Evolutionary conservation across 2,888 invertebrate genomes (phyloP), one percentile per base, ranked within the genome.

Genomic region (Cataglyphis altisquamis): DNA sequence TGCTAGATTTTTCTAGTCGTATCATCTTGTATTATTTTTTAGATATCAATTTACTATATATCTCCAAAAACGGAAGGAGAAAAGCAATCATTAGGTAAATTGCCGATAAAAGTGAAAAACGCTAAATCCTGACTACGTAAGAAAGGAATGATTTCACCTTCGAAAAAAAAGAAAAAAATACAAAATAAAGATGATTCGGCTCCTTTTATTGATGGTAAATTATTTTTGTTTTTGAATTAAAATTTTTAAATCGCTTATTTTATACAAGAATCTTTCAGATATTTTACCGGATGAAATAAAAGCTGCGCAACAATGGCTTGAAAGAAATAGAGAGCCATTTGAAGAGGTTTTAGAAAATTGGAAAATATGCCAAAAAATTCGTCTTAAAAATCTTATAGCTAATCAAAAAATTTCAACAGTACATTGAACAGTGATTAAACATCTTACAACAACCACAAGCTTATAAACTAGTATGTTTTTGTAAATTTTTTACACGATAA

Each of bases 281-380:
- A 45, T 45, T 67, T 45, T 45, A 18, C 1, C 25, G 18, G 25
- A 66, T 45, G 18, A 66, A 67, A 25, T 45, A 67, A 45, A 45
- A 45, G 67, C 25, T 45, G 25, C 67, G 5, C 67, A 67, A 67
- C 10, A 45, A 18, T 66, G 45, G 41, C 66, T 66, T 66, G 45
- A 66, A 66, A 41, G 66, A 66, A 66, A 66, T 45, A 66, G 15
- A 25, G 41, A 66, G 1, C 41, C 41, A 66, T 66, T 66, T 66
- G 25, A 66, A 15, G 41, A 66, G 25, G 25, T 41, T 15, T 9
- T 18, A 21, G 25, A 45, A 67, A 66, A 66, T 66, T 66, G 66
- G 18, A 66, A 41, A 45, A 67, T 21, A 18, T 67, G 66, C 2
- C 15, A 67, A 18, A 45, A 29, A 9, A 18, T 45, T 67, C 18